Evolutionary conservation across 2,797 vertebrate genomes (phyloP), one percentile per base, ranked within the genome.

Genomic region (Notamacropus eugenii): DNA sequence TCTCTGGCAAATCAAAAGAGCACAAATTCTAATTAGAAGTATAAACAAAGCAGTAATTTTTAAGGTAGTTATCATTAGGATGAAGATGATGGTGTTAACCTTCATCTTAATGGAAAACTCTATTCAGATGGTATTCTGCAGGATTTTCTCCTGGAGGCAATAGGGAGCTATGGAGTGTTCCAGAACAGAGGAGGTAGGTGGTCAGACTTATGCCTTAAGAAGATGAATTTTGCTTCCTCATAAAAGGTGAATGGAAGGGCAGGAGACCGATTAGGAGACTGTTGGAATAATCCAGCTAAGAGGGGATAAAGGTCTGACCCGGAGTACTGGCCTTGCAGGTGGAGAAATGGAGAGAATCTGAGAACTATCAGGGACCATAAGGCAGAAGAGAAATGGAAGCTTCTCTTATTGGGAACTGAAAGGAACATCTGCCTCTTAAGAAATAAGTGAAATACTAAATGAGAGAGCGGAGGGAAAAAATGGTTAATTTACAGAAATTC

Each of bases 381-480:
- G 91, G 22, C 8, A 93, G 74, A 28, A 87, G 74, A 87, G 22
- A 87, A 50, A 27, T 87, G 24, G 74, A 24, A 11, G 22, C 22
- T 46, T 1, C 22, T 46, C 40, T 27, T 82, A 82, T 22, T 87
- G 74, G 74, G 9, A 46, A 50, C 40, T 87, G 40, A 46, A 12
- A 87, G 3, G 9, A 87, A 87, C 9, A 46, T 82, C 67, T 94
- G n/a, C 1, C 31, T 14, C 24, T 67, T 94, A 90, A 93, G 54
- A 96, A 97, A 95, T 55, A 95, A 87, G 91, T 87, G 52, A 93
- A 91, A 52, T 93, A 90, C 2, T 94, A 96, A 93, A 82, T 67
- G 59, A 82, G 16, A 95, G 95, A 55, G 62, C 4, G 95, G 13
- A 82, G 92, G 93, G 90, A 97, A 98, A 96, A 97, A 57, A 97